Conservation (phyloP, 2,888 invertebrate genomes). For the Lasioglossum oenotherae region DNA sequence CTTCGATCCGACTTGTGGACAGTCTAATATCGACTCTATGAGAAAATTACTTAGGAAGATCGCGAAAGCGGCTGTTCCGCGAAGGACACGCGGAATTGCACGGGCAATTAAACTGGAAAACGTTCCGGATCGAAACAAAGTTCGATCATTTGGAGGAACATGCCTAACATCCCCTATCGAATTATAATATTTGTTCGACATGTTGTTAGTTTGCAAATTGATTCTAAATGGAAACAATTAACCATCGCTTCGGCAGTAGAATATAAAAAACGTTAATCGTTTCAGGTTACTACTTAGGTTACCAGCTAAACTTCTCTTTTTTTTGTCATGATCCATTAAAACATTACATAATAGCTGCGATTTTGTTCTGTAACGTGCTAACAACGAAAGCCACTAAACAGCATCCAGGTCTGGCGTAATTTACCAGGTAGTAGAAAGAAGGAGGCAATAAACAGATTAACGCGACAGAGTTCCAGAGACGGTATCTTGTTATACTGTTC, state of each 20-base stretch:
- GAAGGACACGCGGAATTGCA: neutral
- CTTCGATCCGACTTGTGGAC: neutral
- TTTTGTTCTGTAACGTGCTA: neutral
- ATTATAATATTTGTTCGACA: too few species aligned
- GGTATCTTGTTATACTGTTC: neutral
- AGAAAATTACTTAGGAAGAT: neutral
- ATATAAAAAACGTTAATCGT: too few species aligned
- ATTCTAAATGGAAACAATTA: neutral
- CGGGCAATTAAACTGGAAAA: slow-evolving; percentile 11
- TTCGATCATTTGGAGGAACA: neutral
- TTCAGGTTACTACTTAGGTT: too few species aligned
- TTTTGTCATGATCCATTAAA: neutral
- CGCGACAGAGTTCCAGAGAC: neutral
- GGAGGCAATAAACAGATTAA: neutral
- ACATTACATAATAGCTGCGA: neutral
- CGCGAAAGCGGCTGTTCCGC: neutral
- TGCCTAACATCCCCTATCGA: neutral
- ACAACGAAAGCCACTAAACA: neutral
- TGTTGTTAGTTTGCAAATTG: neutral
- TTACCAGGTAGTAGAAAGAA: neutral
- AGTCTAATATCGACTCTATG: neutral
- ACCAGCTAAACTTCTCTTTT: neutral
- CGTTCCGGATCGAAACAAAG: neutral
- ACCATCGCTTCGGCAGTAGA: too few species aligned
- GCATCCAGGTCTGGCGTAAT: neutral